Percentiles rank a stretch among this genome's conserved stretches.
These are phyloP conservation scores for Dryobotodes eremita DNA, from an alignment of 2,888 invertebrate species.

Conservation along the genomic window DNA sequence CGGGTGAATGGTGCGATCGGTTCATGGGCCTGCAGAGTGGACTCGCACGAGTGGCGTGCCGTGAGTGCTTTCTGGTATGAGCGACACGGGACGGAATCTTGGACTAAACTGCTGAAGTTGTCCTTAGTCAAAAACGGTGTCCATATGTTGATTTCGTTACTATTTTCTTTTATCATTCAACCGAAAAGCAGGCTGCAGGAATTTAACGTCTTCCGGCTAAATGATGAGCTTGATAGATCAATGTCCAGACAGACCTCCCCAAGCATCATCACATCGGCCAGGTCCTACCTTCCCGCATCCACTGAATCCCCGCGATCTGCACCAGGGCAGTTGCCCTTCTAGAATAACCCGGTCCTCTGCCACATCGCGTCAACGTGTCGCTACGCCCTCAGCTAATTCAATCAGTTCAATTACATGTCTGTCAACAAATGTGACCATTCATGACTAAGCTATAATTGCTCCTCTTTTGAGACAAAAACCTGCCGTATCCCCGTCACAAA, in stretches of 20 bases:
- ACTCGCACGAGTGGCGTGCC: conserved; percentile 74
- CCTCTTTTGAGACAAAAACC: background rate
- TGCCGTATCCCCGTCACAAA: background rate
- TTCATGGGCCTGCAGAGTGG: conserved; percentile 64
- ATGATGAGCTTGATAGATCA: background rate
- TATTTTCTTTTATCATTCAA: too few relatives aligned
- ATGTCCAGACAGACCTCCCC: background rate
- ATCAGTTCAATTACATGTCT: background rate
- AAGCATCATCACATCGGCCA: background rate
- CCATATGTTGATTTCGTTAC: background rate
- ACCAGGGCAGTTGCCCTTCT: background rate
- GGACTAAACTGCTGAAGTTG: background rate
- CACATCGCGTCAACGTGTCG: background rate
- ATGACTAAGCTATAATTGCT: background rate
- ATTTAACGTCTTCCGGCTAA: background rate
- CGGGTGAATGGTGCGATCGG: conserved; percentile 68
- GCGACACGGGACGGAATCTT: conserved; percentile 43
- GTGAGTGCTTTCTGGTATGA: conserved; percentile 77
- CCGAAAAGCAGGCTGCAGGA: background rate
- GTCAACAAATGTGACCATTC: background rate
- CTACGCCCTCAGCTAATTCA: background rate
- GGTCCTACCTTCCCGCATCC: background rate
- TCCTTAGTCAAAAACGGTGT: background rate
- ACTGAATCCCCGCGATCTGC: background rate
- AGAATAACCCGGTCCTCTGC: too few relatives aligned